phyloP scores from a whole-genome alignment of 2,797 vertebrate species.

The Dryobates pubescens region DNA sequence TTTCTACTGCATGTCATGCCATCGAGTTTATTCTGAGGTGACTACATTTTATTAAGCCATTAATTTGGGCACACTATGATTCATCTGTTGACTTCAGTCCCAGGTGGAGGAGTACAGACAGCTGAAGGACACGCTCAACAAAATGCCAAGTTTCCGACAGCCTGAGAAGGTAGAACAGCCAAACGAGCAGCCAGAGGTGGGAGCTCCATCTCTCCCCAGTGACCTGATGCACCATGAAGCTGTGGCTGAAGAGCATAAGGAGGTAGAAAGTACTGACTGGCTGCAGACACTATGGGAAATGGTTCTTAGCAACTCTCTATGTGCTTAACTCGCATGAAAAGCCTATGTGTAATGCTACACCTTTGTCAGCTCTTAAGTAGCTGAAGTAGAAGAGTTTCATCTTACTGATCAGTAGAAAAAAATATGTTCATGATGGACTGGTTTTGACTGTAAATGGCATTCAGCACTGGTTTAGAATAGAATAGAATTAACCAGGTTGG shows the following conservation, averaged over 20 bases:
- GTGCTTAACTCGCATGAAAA: neutral
- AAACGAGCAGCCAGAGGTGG: constrained; percentile 11
- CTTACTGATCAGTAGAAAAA: neutral
- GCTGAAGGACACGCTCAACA: constrained; percentile 87
- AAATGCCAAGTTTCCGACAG: constrained; percentile 77
- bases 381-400: neutral
- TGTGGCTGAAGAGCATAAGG: neutral
- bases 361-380: neutral
- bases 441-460: neutral
- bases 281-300: fast-evolving
- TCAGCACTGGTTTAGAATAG: neutral
- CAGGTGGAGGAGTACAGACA: constrained; percentile 94
- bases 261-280: constrained; percentile 56
- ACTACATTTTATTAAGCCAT: neutral
- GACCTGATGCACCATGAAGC: neutral
- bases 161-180: constrained; percentile 36
- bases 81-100: constrained; percentile 78
- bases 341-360: fast-evolving
- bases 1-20: neutral
- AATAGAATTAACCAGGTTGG: no score
- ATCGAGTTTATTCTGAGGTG: neutral
- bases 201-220: neutral
- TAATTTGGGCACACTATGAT: neutral
- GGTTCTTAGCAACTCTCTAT: neutral
- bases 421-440: fast-evolving